These are phyloP conservation scores for Cyprinodon tularosa DNA, from an alignment of 2,113 vertebrate species.

Conservation along the genomic window DNA sequence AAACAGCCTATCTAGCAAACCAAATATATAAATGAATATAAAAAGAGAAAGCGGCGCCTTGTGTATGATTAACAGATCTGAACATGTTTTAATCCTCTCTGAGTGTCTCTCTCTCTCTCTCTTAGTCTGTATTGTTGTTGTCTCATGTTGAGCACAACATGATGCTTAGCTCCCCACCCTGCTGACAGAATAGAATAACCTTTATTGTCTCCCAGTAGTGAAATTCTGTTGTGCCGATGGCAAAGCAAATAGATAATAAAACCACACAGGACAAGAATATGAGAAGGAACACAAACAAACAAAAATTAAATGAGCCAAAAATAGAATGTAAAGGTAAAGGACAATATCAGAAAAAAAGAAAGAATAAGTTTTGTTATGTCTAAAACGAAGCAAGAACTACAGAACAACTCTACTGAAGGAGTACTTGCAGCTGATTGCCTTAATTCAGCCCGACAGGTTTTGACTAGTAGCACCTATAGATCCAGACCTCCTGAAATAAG, in stretches of 20 bases:
- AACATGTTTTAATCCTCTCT: not conserved
- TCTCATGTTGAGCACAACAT: not conserved
- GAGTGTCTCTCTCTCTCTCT: not conserved
- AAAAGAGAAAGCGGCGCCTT: not conserved
- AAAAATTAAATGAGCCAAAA: not conserved
- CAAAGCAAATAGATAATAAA: too few species aligned
- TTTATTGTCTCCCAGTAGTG: too few species aligned
- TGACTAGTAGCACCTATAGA: too few species aligned
- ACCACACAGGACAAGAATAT: too few species aligned
- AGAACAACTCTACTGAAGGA: not conserved
- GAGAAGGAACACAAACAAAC: not conserved
- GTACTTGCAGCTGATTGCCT: not conserved
- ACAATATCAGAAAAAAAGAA: too few species aligned
- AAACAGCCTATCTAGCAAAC: not conserved
- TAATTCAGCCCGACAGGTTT: not conserved
- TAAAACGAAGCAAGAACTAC: not conserved
- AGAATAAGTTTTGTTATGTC: not conserved
- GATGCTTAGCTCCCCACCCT: not conserved
- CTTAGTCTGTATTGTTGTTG: not conserved
- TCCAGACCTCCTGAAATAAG: not conserved
- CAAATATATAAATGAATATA: not conserved
- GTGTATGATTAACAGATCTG: not conserved
- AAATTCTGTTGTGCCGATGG: too few species aligned
- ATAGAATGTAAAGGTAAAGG: too few species aligned
- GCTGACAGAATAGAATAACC: not conserved